These are phyloP conservation scores for Penaeus vannamei DNA, from an alignment of 1,140 invertebrate species.

Conservation along the genomic window DNA sequence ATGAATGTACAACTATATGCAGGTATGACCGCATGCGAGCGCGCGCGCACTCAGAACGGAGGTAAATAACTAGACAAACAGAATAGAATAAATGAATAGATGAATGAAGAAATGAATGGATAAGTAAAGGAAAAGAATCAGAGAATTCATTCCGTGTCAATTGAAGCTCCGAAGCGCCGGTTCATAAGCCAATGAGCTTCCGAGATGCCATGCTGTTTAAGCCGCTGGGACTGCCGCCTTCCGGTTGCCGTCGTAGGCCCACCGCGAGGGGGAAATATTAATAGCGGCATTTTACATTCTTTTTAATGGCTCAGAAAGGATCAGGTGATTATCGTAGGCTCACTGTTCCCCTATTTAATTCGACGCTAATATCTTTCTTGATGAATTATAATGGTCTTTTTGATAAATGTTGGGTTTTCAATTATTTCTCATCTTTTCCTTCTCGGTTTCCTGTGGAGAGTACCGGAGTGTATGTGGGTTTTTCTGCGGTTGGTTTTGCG, in stretches of 20 bases:
- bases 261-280: conserved; percentile 47
- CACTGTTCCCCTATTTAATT: conserved; percentile 58
- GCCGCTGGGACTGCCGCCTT: not conserved
- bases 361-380: conserved; percentile 60
- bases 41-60: too few species aligned
- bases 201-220: not conserved
- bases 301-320: conserved; percentile 60
- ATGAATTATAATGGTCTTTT: conserved; percentile 58
- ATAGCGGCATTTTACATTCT: conserved; percentile 55
- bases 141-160: too few species aligned
- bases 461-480: not conserved
- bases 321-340: conserved; percentile 60
- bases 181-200: not conserved
- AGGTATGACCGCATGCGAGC: too few species aligned
- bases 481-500: conserved; percentile 23
- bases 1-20: too few species aligned
- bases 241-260: conserved; percentile 31
- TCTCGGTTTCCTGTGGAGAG: conserved; percentile 25
- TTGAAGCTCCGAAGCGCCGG: too few species aligned
- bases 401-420: conserved; percentile 56
- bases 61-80: too few species aligned
- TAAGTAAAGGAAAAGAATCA: too few species aligned
- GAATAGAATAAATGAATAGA: too few species aligned
- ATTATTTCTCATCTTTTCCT: conserved; percentile 40
- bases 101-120: too few species aligned